Conservation (phyloP, 1,140 invertebrate species). For the Drosophila melanica region DNA sequence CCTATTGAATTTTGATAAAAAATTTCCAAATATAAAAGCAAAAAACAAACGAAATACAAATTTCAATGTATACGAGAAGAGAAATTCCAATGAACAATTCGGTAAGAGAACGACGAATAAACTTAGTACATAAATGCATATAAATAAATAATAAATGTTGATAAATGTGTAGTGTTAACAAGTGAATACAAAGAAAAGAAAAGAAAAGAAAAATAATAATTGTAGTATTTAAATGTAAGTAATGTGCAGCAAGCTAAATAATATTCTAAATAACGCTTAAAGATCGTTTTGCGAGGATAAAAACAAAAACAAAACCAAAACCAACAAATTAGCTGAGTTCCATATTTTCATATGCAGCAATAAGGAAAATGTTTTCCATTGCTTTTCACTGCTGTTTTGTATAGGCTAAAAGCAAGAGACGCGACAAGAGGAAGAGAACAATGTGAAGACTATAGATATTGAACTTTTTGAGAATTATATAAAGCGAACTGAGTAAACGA, state of each 20-base stretch:
- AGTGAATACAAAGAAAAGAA: constrained; percentile 36
- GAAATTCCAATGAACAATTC: constrained; percentile 34
- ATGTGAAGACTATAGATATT: constrained; percentile 14
- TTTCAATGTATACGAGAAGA: constrained; percentile 67
- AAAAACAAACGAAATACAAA: constrained; percentile 31
- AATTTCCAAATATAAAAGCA: constrained; percentile 32
- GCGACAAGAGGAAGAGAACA: not conserved
- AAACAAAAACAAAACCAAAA: constrained; percentile 16
- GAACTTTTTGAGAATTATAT: constrained; percentile 32
- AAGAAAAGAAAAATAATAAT: constrained; percentile 29
- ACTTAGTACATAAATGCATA: constrained; percentile 56
- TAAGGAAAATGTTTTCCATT: constrained; percentile 43
- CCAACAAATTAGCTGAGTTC: constrained; percentile 21
- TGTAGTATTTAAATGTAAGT: constrained; percentile 46
- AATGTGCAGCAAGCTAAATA: constrained; percentile 41
- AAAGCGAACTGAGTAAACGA: constrained; percentile 35
- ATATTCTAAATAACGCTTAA: constrained; percentile 63
- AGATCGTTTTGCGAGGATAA: constrained; percentile 33
- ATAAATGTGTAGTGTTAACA: constrained; percentile 81
- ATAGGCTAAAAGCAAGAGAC: constrained; percentile 24
- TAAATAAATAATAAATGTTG: constrained; percentile 68
- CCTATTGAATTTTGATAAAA: constrained; percentile 50
- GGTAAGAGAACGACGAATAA: constrained; percentile 27
- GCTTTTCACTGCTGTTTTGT: constrained; percentile 24
- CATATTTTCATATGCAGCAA: constrained; percentile 51